Conservation (phyloP, 2,888 invertebrate genomes). For the Liodrosophila aerea region DNA sequence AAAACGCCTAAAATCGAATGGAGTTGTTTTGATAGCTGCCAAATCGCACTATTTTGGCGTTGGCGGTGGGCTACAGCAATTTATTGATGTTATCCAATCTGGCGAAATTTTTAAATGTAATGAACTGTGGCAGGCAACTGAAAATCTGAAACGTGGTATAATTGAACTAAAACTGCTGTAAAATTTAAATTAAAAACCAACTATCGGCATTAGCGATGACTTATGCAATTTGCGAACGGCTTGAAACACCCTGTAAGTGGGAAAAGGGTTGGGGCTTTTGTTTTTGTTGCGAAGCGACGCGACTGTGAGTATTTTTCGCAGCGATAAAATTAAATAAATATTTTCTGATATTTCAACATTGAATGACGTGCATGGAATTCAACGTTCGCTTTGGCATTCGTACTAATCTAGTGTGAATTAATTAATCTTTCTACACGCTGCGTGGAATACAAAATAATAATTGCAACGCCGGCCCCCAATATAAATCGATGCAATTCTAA, state of each 20-base stretch:
- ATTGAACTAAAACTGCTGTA: conserved; percentile 67
- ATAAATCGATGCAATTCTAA: conserved; percentile 44
- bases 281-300: conserved; percentile 37
- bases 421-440: conserved; percentile 44
- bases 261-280: conserved; percentile 41
- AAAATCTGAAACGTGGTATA: conserved; percentile 81
- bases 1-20: conserved; percentile 84
- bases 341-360: conserved; percentile 1
- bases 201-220: conserved; percentile 24
- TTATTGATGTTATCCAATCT: conserved; percentile 86
- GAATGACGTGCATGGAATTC: conserved; percentile 10
- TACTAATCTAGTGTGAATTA: conserved; percentile 26
- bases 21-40: conserved; percentile 90
- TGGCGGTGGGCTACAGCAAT: conserved; percentile 92
- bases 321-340: conserved; percentile 8
- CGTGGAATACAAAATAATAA: conserved; percentile 32
- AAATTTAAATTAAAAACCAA: conserved; percentile 39
- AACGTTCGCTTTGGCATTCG: conserved; percentile 10
- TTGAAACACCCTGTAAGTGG: conserved; percentile 32
- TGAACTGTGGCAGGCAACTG: conserved; percentile 86
- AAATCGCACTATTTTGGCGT: conserved; percentile 98
- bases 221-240: background rate
- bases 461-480: conserved; percentile 1
- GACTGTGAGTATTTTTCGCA: conserved; percentile 34
- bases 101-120: conserved; percentile 84